Conservation (phyloP, 1,140 invertebrate genomes). For the Bombus impatiens region DNA sequence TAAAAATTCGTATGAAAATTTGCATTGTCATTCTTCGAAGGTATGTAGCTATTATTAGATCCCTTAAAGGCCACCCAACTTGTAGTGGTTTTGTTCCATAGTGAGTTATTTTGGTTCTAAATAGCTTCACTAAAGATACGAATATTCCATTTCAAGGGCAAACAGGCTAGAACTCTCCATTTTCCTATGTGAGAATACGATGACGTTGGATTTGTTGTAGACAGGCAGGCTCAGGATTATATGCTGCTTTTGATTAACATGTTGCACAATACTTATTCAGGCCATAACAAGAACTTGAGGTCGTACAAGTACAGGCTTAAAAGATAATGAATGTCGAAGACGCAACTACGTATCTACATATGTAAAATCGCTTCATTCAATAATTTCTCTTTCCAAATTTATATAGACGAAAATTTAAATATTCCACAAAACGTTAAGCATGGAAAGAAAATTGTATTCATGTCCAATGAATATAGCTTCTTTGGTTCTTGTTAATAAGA, state of each 20-base stretch:
- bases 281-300: background rate
- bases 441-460: too few species aligned
- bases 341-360: background rate
- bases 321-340: background rate
- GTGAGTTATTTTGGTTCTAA: constrained; percentile 24
- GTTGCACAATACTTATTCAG: constrained; percentile 17
- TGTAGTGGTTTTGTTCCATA: background rate
- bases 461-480: too few species aligned
- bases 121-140: constrained; percentile 7
- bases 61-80: background rate
- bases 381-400: background rate
- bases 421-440: background rate
- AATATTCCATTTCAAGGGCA: constrained; percentile 26
- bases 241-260: constrained; percentile 2
- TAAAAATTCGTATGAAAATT: background rate
- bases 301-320: background rate
- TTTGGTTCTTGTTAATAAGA: too few species aligned
- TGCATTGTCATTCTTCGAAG: background rate
- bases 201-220: background rate
- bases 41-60: constrained; percentile 9
- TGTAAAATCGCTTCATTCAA: background rate
- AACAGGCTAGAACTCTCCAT: background rate
- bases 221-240: background rate
- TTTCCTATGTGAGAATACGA: constrained; percentile 18
- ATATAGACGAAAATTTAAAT: background rate